Conservation (phyloP, 2,797 vertebrate genomes). For the Pseudomugil gertrudae region DNA sequence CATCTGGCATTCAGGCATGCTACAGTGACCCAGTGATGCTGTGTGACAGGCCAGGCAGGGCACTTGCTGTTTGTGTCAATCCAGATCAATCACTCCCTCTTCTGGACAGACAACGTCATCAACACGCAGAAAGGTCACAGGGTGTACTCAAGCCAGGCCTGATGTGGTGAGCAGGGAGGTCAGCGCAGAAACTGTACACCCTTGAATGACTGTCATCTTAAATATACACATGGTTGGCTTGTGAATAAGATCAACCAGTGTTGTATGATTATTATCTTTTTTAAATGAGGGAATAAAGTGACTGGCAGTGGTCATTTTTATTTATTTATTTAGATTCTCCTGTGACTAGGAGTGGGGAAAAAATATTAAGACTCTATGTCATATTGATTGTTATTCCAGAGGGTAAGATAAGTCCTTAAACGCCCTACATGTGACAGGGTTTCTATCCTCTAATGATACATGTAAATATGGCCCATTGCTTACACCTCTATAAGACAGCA, state of each 20-base stretch:
- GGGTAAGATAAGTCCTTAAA: slow-evolving; percentile 77
- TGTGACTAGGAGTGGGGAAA: slow-evolving; percentile 51
- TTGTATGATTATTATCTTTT: not conserved
- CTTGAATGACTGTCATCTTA: slow-evolving; percentile 57
- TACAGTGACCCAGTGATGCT: slow-evolving; percentile 79
- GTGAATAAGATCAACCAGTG: slow-evolving; percentile 10
- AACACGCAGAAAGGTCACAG: slow-evolving; percentile 70
- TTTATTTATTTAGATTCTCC: slow-evolving; percentile 41
- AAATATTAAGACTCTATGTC: slow-evolving; percentile 70
- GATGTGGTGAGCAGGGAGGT: slow-evolving; percentile 65
- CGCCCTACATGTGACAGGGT: slow-evolving; percentile 59
- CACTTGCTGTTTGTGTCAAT: slow-evolving; percentile 83
- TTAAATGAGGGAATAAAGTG: slow-evolving; percentile 19
- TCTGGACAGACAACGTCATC: slow-evolving; percentile 80
- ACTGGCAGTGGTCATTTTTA: slow-evolving; percentile 13
- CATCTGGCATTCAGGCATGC: slow-evolving; percentile 79
- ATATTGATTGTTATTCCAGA: slow-evolving; percentile 75
- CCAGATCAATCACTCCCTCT: slow-evolving; percentile 83
- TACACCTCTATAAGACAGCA: slow-evolving; percentile 73
- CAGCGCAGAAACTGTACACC: slow-evolving; percentile 58
- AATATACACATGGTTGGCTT: slow-evolving; percentile 20
- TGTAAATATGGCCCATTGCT: slow-evolving; percentile 78
- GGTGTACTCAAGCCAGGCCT: slow-evolving; percentile 67
- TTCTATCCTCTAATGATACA: slow-evolving; percentile 79
- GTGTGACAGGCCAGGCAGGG: slow-evolving; percentile 78